phyloP scores from a whole-genome alignment of 2,797 vertebrate genomes.

The Hypotaenidia philippensis region DNA sequence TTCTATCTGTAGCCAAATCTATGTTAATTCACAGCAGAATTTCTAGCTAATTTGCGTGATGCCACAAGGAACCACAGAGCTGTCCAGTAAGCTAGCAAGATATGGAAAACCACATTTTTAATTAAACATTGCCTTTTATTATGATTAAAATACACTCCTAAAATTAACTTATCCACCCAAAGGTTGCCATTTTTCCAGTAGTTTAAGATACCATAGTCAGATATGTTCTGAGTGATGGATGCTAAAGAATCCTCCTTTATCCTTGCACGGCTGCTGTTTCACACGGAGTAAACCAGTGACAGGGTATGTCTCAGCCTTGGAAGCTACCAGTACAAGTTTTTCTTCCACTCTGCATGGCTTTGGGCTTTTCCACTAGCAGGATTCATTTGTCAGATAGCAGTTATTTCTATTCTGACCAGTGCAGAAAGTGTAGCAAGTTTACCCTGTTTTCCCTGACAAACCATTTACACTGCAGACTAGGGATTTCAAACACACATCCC shows the following conservation, averaged over 20 bases:
- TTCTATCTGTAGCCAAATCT: slow-evolving; percentile 34
- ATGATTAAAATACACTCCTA: neutral
- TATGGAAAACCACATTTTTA: neutral
- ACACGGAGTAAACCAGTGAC: neutral
- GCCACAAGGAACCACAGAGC: slow-evolving; percentile 14
- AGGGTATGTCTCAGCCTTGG: neutral
- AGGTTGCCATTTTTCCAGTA: neutral
- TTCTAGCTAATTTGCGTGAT: neutral
- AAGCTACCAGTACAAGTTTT: neutral
- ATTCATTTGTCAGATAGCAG: neutral
- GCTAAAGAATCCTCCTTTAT: neutral
- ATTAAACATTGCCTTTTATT: neutral
- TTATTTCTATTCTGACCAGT: neutral
- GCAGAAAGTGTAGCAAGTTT: neutral
- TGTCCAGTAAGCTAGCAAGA: neutral
- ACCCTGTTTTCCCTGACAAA: neutral
- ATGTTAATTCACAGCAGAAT: slow-evolving; percentile 9
- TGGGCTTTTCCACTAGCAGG: neutral
- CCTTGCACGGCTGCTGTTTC: neutral
- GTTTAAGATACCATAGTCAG: neutral
- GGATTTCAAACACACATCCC: neutral
- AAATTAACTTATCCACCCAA: neutral
- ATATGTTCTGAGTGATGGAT: neutral
- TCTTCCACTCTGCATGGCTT: neutral
- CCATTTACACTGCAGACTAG: neutral